Evolutionary conservation across 2,113 vertebrate genomes (phyloP), one percentile per base, ranked within the genome.

Genomic region (Coracopsis vasa): DNA sequence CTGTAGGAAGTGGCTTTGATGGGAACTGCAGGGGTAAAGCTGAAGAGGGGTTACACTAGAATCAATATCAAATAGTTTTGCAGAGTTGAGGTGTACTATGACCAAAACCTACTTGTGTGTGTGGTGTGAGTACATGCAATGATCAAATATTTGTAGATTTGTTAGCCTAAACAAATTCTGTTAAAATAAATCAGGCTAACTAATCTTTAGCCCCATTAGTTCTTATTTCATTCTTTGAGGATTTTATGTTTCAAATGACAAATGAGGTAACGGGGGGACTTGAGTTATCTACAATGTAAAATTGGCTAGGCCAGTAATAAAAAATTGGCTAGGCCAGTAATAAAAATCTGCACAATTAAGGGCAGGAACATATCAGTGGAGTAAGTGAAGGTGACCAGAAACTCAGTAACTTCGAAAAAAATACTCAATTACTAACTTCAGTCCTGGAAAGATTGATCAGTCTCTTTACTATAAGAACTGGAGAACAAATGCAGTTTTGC

Each of bases 311-410:
- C 21, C n/a, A 39, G 37, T 50, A 58, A 33, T 33, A 4, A 74
- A 84, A 87, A 48, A 62, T 21, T 74, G 42, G 13, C n/a, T 79
- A 50, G 37, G 47, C 21, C n/a, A 39, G 37, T 50, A 58, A 33
- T 33, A 4, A 74, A 84, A 87, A 48, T 25, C 29, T 70, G 16
- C 28, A 10, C 70, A 48, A 89, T 48, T 87, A 48, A 73, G 21
- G 18, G 2, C 1, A 1, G 7, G 4, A 65, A 21, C 11, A 3
- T 37, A 37, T 3, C 28, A 47, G 18, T 50, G 67, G 20, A 67
- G 13, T 83, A 60, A 62, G 24, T 70, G 64, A 86, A 88, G 60
- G 17, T 80, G 56, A 70, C 15, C 29, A 84, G 65, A 81, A 73
- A 44, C 39, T 62, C 21, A n/a, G 54, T 42, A 84, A 60, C 19